Evolutionary conservation across 2,797 vertebrate genomes (phyloP).

Genomic region (Gephyroberyx darwinii): DNA sequence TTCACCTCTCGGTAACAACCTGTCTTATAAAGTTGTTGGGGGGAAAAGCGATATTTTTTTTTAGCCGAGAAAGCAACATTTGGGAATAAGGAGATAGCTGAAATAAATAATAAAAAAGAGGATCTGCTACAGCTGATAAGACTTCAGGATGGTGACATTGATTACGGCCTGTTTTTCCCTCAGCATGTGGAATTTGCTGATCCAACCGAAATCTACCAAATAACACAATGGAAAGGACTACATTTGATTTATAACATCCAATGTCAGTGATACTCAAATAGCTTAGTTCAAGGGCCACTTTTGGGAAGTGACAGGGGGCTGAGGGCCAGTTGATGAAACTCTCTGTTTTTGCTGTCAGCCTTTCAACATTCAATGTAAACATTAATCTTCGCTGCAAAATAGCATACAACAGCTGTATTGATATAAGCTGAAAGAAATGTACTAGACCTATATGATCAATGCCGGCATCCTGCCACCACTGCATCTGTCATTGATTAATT

Average conservation of each 20-base stretch:
- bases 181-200: conserved; percentile 70
- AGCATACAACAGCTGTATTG: not conserved
- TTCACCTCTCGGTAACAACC: conserved; percentile 70
- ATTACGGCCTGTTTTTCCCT: conserved; percentile 68
- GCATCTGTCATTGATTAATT: conserved; percentile 31
- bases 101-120: conserved; percentile 67
- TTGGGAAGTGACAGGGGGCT: conserved; percentile 27
- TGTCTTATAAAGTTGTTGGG: conserved; percentile 73
- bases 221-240: conserved; percentile 31
- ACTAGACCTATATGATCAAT: conserved; percentile 25
- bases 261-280: conserved; percentile 45
- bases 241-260: conserved; percentile 44
- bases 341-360: conserved; percentile 11
- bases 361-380: conserved; percentile 1
- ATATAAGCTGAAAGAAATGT: conserved; percentile 8
- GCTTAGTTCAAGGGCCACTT: conserved; percentile 55
- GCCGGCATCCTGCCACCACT: conserved; percentile 12
- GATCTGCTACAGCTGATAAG: conserved; percentile 79
- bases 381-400: not conserved
- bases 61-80: conserved; percentile 58
- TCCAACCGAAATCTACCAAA: conserved; percentile 50
- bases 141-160: conserved; percentile 71
- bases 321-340: conserved; percentile 37
- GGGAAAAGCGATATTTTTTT: conserved; percentile 39
- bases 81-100: conserved; percentile 65